A percentile compares a stretch with the other conserved stretches of the same genome.
Evolutionary conservation across 2,113 vertebrate genomes (phyloP).

Genomic region (Narcine bancroftii): DNA sequence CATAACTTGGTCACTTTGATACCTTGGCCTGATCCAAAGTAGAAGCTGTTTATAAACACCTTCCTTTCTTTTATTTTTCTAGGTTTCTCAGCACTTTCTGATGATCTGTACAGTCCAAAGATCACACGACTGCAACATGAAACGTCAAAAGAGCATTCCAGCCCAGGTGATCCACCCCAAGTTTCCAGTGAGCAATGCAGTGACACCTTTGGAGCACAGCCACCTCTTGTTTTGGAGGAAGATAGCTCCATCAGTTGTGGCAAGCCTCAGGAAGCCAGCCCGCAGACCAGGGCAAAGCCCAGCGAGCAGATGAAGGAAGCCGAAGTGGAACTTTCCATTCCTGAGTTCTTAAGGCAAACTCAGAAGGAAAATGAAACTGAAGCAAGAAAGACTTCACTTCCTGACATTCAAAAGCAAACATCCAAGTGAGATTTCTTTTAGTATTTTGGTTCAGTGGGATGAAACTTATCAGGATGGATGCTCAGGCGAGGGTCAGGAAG

Average conservation of each 20-base stretch:
- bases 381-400: conserved; percentile 60
- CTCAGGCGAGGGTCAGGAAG: too few relatives aligned
- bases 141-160: conserved; percentile 43
- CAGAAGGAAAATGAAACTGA: conserved; percentile 70
- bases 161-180: neutral
- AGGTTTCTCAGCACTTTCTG: conserved; percentile 82
- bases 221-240: conserved; percentile 79
- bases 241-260: conserved; percentile 75
- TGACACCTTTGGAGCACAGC: conserved; percentile 53
- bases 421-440: neutral
- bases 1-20: neutral
- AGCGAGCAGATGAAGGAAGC: neutral
- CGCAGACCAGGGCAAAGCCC: conserved; percentile 56
- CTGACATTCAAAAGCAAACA: neutral
- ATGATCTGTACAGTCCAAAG: conserved; percentile 68
- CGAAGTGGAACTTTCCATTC: conserved; percentile 47
- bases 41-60: neutral
- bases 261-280: conserved; percentile 67
- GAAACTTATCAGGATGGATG: neutral
- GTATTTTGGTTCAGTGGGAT: neutral
- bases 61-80: conserved; percentile 10
- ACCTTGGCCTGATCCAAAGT: neutral
- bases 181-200: conserved; percentile 39
- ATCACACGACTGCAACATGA: conserved; percentile 50
- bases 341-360: conserved; percentile 62